A percentile compares a stretch with the other conserved stretches of the same genome.
Conservation (phyloP, 2,797 vertebrate genomes). For the Trichosurus vulpecula region DNA sequence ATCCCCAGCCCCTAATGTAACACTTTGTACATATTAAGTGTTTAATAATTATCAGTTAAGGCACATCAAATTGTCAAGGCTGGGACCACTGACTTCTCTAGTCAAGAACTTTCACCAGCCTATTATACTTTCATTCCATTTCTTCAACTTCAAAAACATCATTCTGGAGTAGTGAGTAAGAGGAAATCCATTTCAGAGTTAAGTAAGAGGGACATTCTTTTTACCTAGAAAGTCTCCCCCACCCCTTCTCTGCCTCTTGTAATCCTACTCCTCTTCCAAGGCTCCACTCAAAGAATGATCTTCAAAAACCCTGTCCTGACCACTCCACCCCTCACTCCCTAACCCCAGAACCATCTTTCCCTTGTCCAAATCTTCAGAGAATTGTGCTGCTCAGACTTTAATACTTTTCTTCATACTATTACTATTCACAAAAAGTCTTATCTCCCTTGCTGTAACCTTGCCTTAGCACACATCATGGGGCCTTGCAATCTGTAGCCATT, state of each 20-base stretch:
- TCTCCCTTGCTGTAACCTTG: not conserved
- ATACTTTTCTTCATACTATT: not conserved
- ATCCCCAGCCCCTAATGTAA: not conserved
- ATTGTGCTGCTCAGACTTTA: not conserved
- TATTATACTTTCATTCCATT: not conserved
- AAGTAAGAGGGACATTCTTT: not conserved
- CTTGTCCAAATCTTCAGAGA: not conserved
- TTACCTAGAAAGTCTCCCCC: not conserved
- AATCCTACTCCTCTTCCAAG: not conserved
- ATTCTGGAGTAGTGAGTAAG: not conserved
- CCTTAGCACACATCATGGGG: not conserved
- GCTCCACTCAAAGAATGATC: not conserved
- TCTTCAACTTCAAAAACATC: not conserved
- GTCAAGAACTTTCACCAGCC: not conserved
- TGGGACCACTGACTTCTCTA: not conserved
- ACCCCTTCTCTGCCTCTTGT: not conserved
- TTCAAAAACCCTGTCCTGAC: not conserved
- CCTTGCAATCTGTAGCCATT: not conserved
- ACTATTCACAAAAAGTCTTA: not conserved
- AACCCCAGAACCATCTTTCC: not conserved
- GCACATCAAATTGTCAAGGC: not conserved
- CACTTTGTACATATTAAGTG: not conserved
- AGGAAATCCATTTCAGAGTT: not conserved
- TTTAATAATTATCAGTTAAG: not conserved
- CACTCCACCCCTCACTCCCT: not conserved